A percentile compares a stretch with the other conserved stretches of the same genome.
Conservation (phyloP, 1,140 invertebrate species). For the Caenorhabditis tropicalis region DNA sequence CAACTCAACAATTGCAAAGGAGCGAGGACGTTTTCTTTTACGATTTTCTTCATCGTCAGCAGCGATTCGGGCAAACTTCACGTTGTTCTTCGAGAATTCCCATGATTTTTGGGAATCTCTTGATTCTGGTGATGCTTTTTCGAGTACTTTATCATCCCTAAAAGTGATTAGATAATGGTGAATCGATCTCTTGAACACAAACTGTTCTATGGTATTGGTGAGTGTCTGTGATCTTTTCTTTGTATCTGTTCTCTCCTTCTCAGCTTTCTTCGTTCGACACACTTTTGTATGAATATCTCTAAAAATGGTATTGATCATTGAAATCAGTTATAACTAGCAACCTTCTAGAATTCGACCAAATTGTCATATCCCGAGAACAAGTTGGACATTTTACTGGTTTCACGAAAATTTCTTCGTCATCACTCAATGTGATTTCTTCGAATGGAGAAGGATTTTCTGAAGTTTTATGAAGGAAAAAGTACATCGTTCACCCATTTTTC, state of each 20-base stretch:
- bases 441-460: neutral
- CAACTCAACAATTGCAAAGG: conserved; percentile 26
- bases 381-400: neutral
- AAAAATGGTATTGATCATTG: neutral
- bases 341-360: neutral
- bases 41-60: conserved; percentile 2
- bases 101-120: neutral
- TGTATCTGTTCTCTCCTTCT: neutral
- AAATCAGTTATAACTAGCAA: neutral
- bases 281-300: conserved; percentile 29
- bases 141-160: neutral
- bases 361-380: neutral
- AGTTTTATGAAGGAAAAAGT: neutral
- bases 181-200: neutral
- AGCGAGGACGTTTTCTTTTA: neutral
- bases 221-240: neutral
- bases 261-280: neutral
- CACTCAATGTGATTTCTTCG: conserved; percentile 34
- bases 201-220: conserved; percentile 25
- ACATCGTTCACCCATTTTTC: neutral
- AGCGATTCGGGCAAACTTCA: neutral
- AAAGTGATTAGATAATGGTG: neutral
- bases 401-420: neutral
- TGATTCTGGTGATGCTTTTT: neutral
- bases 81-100: conserved; percentile 6